Evolutionary conservation across 2,113 vertebrate species (phyloP), one percentile per base, ranked within the genome.

Genomic region (Boulengeromyrus knoepffleri): DNA sequence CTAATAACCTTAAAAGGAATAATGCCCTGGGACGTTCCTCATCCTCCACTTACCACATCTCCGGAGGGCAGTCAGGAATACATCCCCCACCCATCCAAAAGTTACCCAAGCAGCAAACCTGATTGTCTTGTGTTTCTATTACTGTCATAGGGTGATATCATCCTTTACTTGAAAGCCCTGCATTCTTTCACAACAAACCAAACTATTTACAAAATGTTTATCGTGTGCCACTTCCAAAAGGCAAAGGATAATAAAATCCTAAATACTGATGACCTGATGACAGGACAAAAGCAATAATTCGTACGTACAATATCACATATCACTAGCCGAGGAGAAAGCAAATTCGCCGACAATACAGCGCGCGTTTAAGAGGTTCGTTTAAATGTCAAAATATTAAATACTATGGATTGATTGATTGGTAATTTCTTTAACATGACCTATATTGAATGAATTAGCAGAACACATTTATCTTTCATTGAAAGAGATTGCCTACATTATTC

Each of bases 1-100:
- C 95, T 93, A 95, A 95, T 97, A 98, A 98, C 97, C 96, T 97
- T 96, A 96, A 96, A 95, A 95, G 94, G 95, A 95, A 95, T 93
- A 95, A 94, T 92, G 95, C 96, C 95, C 93, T 92, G 93, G 95
- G 96, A 95, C 88, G 84, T 93, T 91, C 91, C 88, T 39, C 89
- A 62, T 90, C 49, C 90, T 95, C 93, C 87, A 89, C 83, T 58
- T 93, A 94, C 94, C 94, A 91, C n/a, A 91, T 39, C 90, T 84
- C 52, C 86, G 93, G 93, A 94, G 91, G 90, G 93, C 95, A 92
- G 77, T 92, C 88, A 93, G 95, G 91, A 91, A 92, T 91, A 91
- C 93, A 93, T 92, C 92, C 92, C 91, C 92, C 91, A 66, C 91
- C 90, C 91, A 39, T 93, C 92, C 94, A 95, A 96, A 96, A 94